Base-by-base conservation (phyloP, 1,140 invertebrate genomes). In the Drosophila pruinosa region DNA sequence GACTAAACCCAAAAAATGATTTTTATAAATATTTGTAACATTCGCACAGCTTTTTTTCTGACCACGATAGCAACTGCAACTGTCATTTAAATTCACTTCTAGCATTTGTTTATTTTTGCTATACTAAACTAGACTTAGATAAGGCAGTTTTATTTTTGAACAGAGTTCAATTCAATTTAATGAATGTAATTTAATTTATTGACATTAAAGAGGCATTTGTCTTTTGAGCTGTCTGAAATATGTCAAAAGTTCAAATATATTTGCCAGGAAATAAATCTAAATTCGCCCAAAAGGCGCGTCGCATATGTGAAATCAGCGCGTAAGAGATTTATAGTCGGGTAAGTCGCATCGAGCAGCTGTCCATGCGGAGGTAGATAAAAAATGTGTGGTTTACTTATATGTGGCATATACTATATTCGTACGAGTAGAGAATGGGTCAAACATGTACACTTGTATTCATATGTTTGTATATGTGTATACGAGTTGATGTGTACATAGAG, bases 291-390 rank as follows among this genome's bases (percentile, higher is more conserved):
- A 82, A 74, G 78, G 78, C 68, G 74, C 64, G 69, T 45, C 53
- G 59, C 78, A 81, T 72, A 81, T 81, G 78, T 65, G 78, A 78
- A 81, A 81, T 82, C 78, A 78, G 74, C 78, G 74, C 69, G 57
- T 47, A 36, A 65, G 61, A 81, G 78, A 81, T 81, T 81, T 81
- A 81, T 81, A 63, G 78, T 45, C n/a, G 26, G 14, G 52, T 71
- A 72, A 78, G 74, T 65, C 62, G 22, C 48, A 82, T 58, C 24
- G 17, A 68, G 19, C 78, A 81, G 69, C 62, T 82, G 78, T 73
- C 74, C 78, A 78, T 38, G 26, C 31, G 34, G 64, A 22, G 48
- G 19, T 22, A 39, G 21, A 43, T 59, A 72, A 64, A 75, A 45
- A 53, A 10, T 50, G 14, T 50, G 47, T 31, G 26, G 22, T 22